Conservation (phyloP, 2,797 vertebrate species). For the Gila robusta region DNA sequence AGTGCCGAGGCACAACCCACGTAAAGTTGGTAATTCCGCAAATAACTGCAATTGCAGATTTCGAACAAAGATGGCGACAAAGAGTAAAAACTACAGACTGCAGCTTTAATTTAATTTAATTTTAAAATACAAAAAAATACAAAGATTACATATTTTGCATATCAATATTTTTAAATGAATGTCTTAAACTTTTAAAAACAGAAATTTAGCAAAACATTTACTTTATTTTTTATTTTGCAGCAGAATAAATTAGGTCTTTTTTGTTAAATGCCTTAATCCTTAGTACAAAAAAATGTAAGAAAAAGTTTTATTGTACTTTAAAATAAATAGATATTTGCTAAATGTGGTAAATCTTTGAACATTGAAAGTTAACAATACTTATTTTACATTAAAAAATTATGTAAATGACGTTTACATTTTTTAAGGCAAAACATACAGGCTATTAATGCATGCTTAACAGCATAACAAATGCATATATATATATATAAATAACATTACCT, state of each 20-base stretch:
- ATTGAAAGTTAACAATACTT: background rate
- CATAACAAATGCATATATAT: background rate
- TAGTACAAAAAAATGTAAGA: background rate
- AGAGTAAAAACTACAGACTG: no score
- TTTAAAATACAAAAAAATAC: background rate
- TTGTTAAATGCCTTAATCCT: no score
- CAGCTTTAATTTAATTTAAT: background rate
- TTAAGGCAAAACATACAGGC: background rate
- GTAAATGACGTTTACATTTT: background rate
- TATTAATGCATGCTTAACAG: background rate
- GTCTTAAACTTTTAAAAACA: background rate
- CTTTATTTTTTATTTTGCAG: background rate
- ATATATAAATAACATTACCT: constrained; percentile 37
- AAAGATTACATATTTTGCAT: background rate
- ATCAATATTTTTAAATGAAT: background rate
- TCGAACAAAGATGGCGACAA: no score
- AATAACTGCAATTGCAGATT: no score
- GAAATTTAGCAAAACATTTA: no score
- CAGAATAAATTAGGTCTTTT: no score
- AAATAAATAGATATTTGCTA: background rate
- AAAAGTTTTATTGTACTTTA: background rate
- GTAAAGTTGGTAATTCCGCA: no score
- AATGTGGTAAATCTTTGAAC: background rate
- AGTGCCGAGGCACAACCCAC: no score
- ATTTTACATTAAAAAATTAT: background rate